Conservation (phyloP, 2,113 vertebrate genomes). For the Callionymus lyra region DNA sequence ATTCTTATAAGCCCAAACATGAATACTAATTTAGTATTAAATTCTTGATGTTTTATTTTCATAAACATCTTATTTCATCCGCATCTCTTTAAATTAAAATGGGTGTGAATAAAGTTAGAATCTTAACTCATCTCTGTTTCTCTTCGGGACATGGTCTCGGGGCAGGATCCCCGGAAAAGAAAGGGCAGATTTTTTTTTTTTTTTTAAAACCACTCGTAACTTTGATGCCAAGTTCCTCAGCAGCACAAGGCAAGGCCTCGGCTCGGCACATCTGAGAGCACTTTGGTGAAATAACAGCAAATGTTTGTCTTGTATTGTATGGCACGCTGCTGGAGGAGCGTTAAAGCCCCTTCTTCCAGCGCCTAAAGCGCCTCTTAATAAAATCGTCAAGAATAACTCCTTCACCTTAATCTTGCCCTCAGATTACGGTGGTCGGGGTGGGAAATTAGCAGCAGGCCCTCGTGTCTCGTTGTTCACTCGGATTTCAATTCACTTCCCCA, state of each 20-base stretch:
- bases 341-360: conserved; percentile 71
- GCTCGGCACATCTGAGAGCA: conserved; percentile 68
- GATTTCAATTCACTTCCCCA: conserved; percentile 19
- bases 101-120: conserved; percentile 34
- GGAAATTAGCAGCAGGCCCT: conserved; percentile 71
- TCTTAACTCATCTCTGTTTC: conserved; percentile 62
- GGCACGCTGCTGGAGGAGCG: conserved; percentile 71
- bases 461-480: conserved; percentile 18
- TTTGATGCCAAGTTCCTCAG: conserved; percentile 67
- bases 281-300: conserved; percentile 78
- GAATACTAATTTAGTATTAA: too few relatives aligned
- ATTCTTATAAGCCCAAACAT: too few relatives aligned
- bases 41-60: conserved; percentile 20
- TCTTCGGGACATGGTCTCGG: conserved; percentile 41
- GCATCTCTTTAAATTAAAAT: conserved; percentile 44
- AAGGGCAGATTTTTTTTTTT: conserved; percentile 36
- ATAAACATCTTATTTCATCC: neutral
- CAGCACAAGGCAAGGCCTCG: conserved; percentile 44
- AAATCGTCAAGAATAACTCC: conserved; percentile 76
- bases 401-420: conserved; percentile 72
- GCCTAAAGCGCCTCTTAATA: conserved; percentile 74
- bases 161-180: conserved; percentile 44
- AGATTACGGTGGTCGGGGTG: conserved; percentile 68
- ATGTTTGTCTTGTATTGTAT: conserved; percentile 80
- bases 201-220: conserved; percentile 39